Evolutionary conservation across 2,888 invertebrate genomes (phyloP), one percentile per base, ranked within the genome.

Genomic region (Allacma fusca): DNA sequence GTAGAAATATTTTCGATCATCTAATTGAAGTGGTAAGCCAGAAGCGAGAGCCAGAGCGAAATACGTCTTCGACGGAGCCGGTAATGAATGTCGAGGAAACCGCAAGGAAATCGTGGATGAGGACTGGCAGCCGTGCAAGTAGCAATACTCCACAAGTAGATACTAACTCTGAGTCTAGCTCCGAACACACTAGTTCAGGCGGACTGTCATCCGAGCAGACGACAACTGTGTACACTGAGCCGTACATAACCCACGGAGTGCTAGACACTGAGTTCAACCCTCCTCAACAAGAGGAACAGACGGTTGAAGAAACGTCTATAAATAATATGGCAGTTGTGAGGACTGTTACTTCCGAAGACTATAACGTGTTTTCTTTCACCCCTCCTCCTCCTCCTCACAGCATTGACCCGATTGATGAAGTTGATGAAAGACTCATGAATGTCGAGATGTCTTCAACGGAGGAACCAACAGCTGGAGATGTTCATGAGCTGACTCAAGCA

Each of bases 11-110:
- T 76, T 76, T 70, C 59, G 40, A 70, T 43, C 69, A 69, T 43
- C 69, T 76, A 76, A 76, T 76, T 76, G 57, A 76, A 76, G 69
- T 59, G 76, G 76, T 70, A 59, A 76, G 69, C 76, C 76, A 40
- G 44, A 67, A 75, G 75, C 67, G 75, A 75, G 73, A 44, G 59
- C 72, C 57, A 21, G 72, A 34, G 68, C 16, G 68, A 57, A 75
- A 72, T 72, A 72, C 71, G 13, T 28, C 65, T 50, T 50, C 50
- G 7, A 65, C 4, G 5, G 26, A 28, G 24, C 24, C 70, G 19
- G 76, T 75, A 76, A 76, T 76, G 76, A 70, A 76, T 62, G 59
- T 69, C 1, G 62, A 69, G 76, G 70, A 76, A 69, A 76, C 76
- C 76, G 68, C 76, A 62, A 59, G 69, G 76, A 76, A 59, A 59